These are phyloP conservation scores for Halesus radiatus DNA, from an alignment of 1,140 invertebrate genomes.

Conservation along the genomic window DNA sequence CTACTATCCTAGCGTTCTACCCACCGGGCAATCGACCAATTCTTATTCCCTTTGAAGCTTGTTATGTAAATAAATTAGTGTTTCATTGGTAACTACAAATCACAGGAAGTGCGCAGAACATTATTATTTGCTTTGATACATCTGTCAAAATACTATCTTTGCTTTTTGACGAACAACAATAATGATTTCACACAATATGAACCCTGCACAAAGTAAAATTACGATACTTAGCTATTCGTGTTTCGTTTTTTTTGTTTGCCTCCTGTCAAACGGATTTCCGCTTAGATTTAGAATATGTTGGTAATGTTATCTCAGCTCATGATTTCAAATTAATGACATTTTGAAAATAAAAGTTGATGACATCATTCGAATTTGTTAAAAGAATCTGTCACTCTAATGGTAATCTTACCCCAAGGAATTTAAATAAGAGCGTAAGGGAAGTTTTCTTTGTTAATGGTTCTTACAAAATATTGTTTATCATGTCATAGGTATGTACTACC, in stretches of 20 bases:
- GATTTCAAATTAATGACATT: constrained; percentile 7
- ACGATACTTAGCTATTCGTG: constrained; percentile 11
- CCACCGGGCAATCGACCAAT: too few relatives aligned
- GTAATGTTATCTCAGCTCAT: not conserved
- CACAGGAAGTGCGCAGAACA: not conserved
- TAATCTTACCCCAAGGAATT: too few relatives aligned
- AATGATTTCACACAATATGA: not conserved
- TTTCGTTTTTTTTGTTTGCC: constrained; percentile 16
- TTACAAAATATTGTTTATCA: too few relatives aligned
- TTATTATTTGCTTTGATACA: not conserved
- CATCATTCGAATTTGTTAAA: too few relatives aligned
- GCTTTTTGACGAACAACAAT: not conserved
- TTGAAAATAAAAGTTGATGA: not conserved
- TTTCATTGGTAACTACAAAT: not conserved
- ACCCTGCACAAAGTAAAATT: not conserved
- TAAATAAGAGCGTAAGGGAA: too few relatives aligned
- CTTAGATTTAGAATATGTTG: not conserved
- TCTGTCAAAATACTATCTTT: constrained; percentile 1
- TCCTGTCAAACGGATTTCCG: constrained; percentile 6
- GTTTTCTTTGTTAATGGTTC: too few relatives aligned
- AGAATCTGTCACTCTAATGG: too few relatives aligned
- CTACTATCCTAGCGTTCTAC: too few relatives aligned
- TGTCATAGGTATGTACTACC: too few relatives aligned
- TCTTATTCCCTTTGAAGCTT: too few relatives aligned
- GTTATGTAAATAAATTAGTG: too few relatives aligned